phyloP scores from a whole-genome alignment of 2,113 vertebrate genomes.

The Micromys minutus region DNA sequence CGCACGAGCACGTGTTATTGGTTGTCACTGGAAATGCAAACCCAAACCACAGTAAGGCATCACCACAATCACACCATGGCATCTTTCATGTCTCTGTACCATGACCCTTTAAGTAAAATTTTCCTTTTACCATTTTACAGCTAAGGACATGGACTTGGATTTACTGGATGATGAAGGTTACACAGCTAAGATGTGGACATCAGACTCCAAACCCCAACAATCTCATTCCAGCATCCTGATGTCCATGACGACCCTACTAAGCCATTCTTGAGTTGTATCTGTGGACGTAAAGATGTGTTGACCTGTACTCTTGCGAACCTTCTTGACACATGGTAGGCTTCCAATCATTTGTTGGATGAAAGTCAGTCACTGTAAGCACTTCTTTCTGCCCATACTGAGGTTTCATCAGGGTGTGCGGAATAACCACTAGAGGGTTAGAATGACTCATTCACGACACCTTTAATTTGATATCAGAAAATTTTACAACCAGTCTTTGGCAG shows the following conservation, averaged over 20 bases:
- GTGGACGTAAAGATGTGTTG: not conserved
- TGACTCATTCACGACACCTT: not conserved
- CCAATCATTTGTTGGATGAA: not conserved
- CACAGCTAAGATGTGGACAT: not conserved
- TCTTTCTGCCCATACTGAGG: not conserved
- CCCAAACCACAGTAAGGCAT: not conserved
- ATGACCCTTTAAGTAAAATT: not conserved
- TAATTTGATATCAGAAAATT: constrained; percentile 17
- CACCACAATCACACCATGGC: too few species aligned
- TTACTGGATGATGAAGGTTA: not conserved
- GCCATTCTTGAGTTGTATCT: not conserved
- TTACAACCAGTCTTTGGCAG: not conserved
- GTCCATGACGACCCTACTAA: not conserved
- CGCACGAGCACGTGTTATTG: not conserved
- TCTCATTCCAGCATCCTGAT: not conserved
- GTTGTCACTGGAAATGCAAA: constrained; percentile 17
- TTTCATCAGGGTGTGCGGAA: not conserved
- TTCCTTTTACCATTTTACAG: not conserved
- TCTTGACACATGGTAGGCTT: not conserved
- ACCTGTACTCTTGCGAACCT: not conserved
- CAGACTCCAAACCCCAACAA: not conserved
- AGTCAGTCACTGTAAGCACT: not conserved
- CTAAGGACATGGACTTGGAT: not conserved
- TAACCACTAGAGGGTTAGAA: not conserved
- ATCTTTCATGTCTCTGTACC: not conserved